Evolutionary conservation across 2,888 invertebrate genomes (phyloP).

Genomic region (Netelia inedita): DNA sequence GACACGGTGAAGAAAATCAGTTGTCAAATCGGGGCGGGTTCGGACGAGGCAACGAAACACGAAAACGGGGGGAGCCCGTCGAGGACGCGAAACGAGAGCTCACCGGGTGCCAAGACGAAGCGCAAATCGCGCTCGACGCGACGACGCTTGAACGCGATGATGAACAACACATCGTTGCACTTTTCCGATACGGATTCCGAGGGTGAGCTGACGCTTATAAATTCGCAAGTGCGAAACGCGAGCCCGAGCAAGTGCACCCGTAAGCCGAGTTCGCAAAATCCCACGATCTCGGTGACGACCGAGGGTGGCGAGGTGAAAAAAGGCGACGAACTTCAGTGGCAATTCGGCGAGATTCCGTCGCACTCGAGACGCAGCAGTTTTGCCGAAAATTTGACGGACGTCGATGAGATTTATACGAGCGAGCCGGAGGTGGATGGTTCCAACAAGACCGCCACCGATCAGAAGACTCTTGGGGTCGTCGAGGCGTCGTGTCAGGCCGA

Average conservation of each 20-base stretch:
- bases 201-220: slow-evolving; percentile 79
- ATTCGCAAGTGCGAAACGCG: slow-evolving; percentile 58
- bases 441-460: slow-evolving; percentile 42
- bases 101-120: slow-evolving; percentile 76
- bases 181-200: slow-evolving; percentile 84
- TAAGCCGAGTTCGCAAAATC: slow-evolving; percentile 68
- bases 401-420: slow-evolving; percentile 82
- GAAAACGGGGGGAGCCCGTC: slow-evolving; percentile 39
- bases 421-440: slow-evolving; percentile 75
- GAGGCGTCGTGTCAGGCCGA: slow-evolving; percentile 77
- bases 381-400: slow-evolving; percentile 80
- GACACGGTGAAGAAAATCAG: slow-evolving; percentile 69
- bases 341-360: slow-evolving; percentile 47
- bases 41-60: slow-evolving; percentile 48
- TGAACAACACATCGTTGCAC: slow-evolving; percentile 82
- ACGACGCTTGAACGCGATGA: slow-evolving; percentile 81
- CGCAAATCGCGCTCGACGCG: slow-evolving; percentile 81
- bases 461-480: slow-evolving; percentile 69
- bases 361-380: slow-evolving; percentile 74
- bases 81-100: slow-evolving; percentile 50
- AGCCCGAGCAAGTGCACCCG: slow-evolving; percentile 51
- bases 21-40: slow-evolving; percentile 68
- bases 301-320: slow-evolving; percentile 69
- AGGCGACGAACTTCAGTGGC: slow-evolving; percentile 56
- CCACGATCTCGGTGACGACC: slow-evolving; percentile 80